phyloP scores from a whole-genome alignment of 2,888 invertebrate genomes.

The Abrostola triplasia region DNA sequence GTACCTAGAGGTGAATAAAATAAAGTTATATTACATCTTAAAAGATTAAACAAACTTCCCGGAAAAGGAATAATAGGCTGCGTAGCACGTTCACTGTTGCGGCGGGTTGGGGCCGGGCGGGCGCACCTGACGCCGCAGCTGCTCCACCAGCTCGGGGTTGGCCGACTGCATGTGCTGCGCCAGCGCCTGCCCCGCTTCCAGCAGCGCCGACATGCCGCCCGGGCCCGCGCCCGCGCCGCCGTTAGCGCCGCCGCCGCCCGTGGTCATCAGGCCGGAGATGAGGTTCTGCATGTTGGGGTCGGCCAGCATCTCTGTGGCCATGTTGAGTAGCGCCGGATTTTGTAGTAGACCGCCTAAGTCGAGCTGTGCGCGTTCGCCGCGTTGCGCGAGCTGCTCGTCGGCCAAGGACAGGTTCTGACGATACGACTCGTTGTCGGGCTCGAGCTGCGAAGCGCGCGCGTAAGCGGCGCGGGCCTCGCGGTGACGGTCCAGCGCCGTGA shows the following conservation, averaged over 20 bases:
- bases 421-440: conserved; percentile 97
- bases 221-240: conserved; percentile 89
- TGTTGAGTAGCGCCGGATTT: conserved; percentile 94
- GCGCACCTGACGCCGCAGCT: conserved; percentile 91
- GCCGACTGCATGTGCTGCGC: conserved; percentile 94
- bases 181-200: conserved; percentile 93
- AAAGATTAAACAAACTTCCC: conserved; percentile 41
- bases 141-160: conserved; percentile 95
- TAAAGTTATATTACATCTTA: conserved; percentile 57
- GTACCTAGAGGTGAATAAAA: conserved; percentile 37
- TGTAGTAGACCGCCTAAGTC: conserved; percentile 91
- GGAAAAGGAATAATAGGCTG: conserved; percentile 20
- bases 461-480: conserved; percentile 96
- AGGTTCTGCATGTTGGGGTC: conserved; percentile 95
- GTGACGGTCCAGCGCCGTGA: conserved; percentile 94
- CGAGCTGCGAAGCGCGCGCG: conserved; percentile 95
- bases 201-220: conserved; percentile 77
- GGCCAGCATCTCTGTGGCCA: conserved; percentile 95
- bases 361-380: conserved; percentile 89
- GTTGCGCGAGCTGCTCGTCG: conserved; percentile 90
- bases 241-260: conserved; percentile 40
- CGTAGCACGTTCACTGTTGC: conserved; percentile 57
- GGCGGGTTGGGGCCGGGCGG: conserved; percentile 73
- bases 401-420: conserved; percentile 95
- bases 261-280: conserved; percentile 89